Evolutionary conservation across 2,797 vertebrate species (phyloP).

Genomic region (Numenius phaeopus): DNA sequence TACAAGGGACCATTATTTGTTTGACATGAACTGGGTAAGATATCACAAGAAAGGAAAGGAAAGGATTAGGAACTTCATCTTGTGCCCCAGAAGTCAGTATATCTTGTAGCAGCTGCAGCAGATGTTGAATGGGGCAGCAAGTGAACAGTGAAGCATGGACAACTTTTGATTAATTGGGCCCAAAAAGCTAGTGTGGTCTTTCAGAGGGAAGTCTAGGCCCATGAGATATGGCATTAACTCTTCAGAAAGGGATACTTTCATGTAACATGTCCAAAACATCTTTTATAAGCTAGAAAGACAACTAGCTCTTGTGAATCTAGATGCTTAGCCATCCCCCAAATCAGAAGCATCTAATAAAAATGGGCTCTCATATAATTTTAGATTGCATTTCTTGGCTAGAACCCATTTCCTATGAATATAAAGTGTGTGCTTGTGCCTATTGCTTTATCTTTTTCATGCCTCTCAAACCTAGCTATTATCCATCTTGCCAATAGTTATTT

Average conservation of each 20-base stretch:
- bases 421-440: background rate
- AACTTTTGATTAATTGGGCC: background rate
- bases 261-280: accelerated
- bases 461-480: slow-evolving; percentile 41
- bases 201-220: background rate
- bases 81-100: background rate
- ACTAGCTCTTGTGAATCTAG: background rate
- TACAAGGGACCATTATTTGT: background rate
- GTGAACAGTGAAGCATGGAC: background rate
- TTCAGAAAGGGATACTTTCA: background rate
- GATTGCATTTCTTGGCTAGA: background rate
- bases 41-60: background rate
- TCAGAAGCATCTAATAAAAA: background rate
- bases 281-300: background rate
- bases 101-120: background rate
- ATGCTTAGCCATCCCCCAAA: background rate
- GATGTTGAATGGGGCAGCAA: background rate
- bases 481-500: slow-evolving; percentile 68
- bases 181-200: background rate
- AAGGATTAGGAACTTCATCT: background rate
- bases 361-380: background rate
- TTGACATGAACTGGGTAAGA: background rate
- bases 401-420: slow-evolving; percentile 19
- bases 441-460: slow-evolving; percentile 64
- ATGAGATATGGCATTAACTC: background rate